Base-by-base conservation (phyloP, 2,113 vertebrate genomes). In the Circaetus gallicus region DNA sequence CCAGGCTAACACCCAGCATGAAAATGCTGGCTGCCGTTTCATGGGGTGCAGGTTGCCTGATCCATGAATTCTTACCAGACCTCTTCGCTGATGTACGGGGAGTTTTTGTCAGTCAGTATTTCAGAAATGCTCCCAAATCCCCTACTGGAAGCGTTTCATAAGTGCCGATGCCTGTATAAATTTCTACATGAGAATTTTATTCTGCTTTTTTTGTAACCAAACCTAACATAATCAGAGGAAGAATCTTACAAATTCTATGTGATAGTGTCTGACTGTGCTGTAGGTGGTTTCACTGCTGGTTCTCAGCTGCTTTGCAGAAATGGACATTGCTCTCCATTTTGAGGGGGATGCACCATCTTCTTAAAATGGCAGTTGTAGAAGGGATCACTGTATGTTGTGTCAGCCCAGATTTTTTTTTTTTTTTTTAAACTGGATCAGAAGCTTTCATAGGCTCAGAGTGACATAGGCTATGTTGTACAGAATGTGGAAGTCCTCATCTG, bases 31-130 rank as follows among this genome's bases (percentile, higher is more conserved):
- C 66, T 86, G 49, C 63, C 63, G 9, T 82, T 94, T 90, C 36
- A 19, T 13, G 18, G 36, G 18, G 20, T 52, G 20, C 58, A n/a
- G 19, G n/a, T 70, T 91, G 72, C 73, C 11, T 10, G 12, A 92
- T 63, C 58, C 11, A 11, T 11, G 11, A 36, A 32, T 67, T 86
- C 67, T 40, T 80, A n/a, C 61, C 38, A 78, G 59, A 36, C 22
- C 26, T 45, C 88, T 82, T 61, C 11, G 6, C 21, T 81, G 42
- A 4, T 3, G 0, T 53, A 14, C 0, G 0, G 24, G n/a, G 24
- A 74, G 22, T 32, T 93, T 71, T 76, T 18, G 22, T 53, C 63
- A 69, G 29, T 55, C 65, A 17, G 8, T 42, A 9, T 72, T 87
- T 90, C 31, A 76, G 74, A 92, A 94, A 76, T 42, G 40, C 53